Evolutionary conservation across 2,888 invertebrate species (phyloP).

Genomic region (Epistrophe grossulariae): DNA sequence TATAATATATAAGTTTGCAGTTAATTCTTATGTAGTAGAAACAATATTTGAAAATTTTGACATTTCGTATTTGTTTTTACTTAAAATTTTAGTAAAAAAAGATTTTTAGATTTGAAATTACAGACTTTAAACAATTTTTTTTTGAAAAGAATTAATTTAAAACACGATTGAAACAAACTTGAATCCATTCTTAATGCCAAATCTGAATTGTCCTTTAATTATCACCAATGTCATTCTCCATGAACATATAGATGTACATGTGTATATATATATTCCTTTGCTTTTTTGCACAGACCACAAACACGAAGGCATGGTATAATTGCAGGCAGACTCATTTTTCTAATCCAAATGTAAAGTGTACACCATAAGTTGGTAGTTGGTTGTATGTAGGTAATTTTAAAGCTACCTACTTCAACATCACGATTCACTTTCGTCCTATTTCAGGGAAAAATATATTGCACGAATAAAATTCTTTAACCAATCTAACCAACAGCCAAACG

Average conservation of each 20-base stretch:
- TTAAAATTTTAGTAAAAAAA: no score
- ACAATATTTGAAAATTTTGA: no score
- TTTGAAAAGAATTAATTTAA: not conserved
- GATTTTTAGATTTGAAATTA: no score
- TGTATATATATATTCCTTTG: not conserved
- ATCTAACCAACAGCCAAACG: conserved; percentile 4
- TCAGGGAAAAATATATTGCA: not conserved
- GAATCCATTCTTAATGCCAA: not conserved
- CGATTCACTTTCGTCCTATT: not conserved
- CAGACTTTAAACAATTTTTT: no score
- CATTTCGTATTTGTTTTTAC: no score
- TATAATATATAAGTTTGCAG: no score
- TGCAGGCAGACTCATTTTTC: conserved; percentile 16
- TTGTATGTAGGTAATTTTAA: not conserved
- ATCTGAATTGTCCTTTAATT: no score
- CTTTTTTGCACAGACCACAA: not conserved
- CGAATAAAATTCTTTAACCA: not conserved
- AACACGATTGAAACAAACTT: not conserved
- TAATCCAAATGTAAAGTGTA: not conserved
- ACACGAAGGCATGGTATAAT: not conserved
- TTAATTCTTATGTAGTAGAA: no score
- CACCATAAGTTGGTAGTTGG: not conserved
- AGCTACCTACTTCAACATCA: not conserved
- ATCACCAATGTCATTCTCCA: not conserved
- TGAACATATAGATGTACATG: not conserved